Evolutionary conservation across 1,140 invertebrate species (phyloP).

Genomic region (Meloidogyne floridensis): DNA sequence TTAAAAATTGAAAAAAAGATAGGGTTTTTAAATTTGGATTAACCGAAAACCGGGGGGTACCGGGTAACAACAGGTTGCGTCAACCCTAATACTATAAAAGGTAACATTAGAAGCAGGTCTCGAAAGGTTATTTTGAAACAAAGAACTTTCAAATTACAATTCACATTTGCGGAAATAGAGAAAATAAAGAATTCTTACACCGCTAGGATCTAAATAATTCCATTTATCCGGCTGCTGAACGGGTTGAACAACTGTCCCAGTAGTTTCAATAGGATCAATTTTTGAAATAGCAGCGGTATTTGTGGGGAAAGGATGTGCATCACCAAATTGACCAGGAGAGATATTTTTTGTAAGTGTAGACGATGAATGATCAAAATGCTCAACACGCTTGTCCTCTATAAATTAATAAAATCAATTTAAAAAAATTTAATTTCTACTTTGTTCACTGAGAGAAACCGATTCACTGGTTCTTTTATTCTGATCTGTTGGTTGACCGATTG

Average conservation of each 20-base stretch:
- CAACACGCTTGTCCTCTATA: neutral
- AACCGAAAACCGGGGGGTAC: no score
- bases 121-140: neutral
- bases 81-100: no score
- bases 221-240: slow-evolving; percentile 25
- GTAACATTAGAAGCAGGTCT: no score
- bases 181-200: neutral
- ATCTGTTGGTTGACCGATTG: neutral
- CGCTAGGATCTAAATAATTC: slow-evolving; percentile 46
- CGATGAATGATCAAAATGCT: neutral
- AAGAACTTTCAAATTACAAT: neutral
- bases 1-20: no score
- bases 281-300: neutral
- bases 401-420: neutral
- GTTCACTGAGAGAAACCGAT: neutral
- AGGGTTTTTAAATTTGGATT: no score
- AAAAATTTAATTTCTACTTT: neutral
- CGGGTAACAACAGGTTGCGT: no score
- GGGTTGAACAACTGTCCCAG: neutral
- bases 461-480: neutral
- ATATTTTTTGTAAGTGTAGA: neutral
- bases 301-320: neutral
- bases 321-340: neutral
- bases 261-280: neutral
- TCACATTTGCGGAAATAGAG: neutral